Evolutionary conservation across 2,888 invertebrate species (phyloP), one percentile per base, ranked within the genome.

Genomic region (Amiota minor): DNA sequence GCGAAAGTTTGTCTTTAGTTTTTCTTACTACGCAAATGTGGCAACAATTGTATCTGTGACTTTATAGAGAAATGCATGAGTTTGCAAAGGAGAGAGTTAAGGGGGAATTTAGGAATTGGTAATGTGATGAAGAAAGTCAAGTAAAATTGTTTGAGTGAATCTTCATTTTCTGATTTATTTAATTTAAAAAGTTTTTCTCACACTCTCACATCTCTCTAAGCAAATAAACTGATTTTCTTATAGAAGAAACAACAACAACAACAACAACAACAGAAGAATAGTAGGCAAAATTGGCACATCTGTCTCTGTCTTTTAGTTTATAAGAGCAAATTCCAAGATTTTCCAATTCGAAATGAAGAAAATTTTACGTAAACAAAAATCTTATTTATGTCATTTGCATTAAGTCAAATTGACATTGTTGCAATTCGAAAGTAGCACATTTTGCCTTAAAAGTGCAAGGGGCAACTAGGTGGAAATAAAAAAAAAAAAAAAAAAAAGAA

Each of bases 131-230:
- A 20, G 9, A 59, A 59, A 20, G 18, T 45, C 23, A 18, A 10
- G 12, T 16, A 50, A 67, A 23, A 23, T 68, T 68, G 67, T 50
- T 68, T 68, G 67, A 68, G 53, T 50, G 53, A 68, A 53, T 68
- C 67, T 72, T 64, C 65, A 45, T 65, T 65, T 72, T 65, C 35
- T 72, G 71, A 72, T 72, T 72, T 72, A 72, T 72, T 72, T 72
- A 72, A 72, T 72, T 72, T 72, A 62, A 72, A 72, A 72, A 72
- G 65, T 65, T 72, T 49, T 67, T 47, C 20, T 35, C 6, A 35
- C 35, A 35, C 35, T 35, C 35, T 35, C 35, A 6, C 2, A 6
- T 35, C 35, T 4, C 35, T 35, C 6, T 35, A 35, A 35, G 16
- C 64, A 72, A 64, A 71, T 62, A 71, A 71, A 71, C 50, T 71